phyloP scores from a whole-genome alignment of 2,797 vertebrate genomes.

The Sphenopsis melanotis region DNA sequence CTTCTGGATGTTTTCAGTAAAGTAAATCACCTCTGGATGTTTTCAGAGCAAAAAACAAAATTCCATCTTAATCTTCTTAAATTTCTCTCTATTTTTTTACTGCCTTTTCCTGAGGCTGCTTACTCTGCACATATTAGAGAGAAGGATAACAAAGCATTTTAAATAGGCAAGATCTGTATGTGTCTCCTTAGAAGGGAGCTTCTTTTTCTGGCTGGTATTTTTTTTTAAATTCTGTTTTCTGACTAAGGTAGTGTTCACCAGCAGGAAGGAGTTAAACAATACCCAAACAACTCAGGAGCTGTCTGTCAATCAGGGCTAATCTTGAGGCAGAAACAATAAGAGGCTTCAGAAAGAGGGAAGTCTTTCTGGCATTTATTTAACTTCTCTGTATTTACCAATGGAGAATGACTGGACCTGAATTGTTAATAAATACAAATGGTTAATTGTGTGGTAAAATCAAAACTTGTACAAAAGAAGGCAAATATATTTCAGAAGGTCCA shows the following conservation, averaged over 20 bases:
- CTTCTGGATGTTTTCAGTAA: not conserved
- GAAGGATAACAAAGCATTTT: not conserved
- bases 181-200: not conserved
- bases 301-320: not conserved
- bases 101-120: not conserved
- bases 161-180: not conserved
- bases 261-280: not conserved
- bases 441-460: not conserved
- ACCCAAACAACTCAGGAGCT: not conserved
- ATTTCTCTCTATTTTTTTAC: not conserved
- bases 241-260: not conserved
- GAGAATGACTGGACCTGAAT: not conserved
- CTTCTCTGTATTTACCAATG: not conserved
- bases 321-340: not conserved
- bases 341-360: not conserved
- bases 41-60: not conserved
- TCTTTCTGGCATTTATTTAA: not conserved
- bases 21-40: not conserved
- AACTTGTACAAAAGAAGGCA: not conserved
- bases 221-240: not conserved
- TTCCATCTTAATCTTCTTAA: not conserved
- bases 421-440: not conserved
- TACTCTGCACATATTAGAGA: not conserved
- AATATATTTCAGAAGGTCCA: not conserved
- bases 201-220: not conserved